A percentile compares a stretch with the other conserved stretches of the same genome.
phyloP scores from a whole-genome alignment of 2,113 vertebrate genomes.

The Oncorhynchus nerka region DNA sequence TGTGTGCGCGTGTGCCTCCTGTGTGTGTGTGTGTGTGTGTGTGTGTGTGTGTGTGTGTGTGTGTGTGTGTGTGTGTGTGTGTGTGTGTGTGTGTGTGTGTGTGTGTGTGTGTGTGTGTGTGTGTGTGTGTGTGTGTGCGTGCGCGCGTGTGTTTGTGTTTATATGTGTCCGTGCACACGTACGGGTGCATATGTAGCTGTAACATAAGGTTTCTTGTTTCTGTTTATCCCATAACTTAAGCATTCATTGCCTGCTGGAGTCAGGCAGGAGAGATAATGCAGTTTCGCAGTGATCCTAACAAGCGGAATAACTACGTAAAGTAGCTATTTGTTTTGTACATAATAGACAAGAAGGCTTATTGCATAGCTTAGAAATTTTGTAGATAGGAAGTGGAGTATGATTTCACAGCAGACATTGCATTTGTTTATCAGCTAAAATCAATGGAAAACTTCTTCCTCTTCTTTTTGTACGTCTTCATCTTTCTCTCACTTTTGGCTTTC shows the following conservation, averaged over 20 bases:
- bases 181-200: not conserved
- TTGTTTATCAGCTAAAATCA: too few species aligned
- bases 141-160: not conserved
- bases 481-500: too few species aligned
- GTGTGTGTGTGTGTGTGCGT: not conserved
- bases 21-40: not conserved
- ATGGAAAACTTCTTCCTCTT: too few species aligned
- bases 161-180: not conserved
- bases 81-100: not conserved
- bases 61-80: constrained; percentile 1
- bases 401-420: not conserved
- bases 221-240: constrained; percentile 44
- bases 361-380: constrained; percentile 22
- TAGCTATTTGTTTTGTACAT: constrained; percentile 42
- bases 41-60: not conserved
- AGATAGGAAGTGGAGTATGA: constrained; percentile 19
- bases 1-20: not conserved
- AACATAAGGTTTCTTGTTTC: constrained; percentile 39
- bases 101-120: not conserved
- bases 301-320: constrained; percentile 29
- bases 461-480: too few species aligned
- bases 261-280: constrained; percentile 29
- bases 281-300: constrained; percentile 35
- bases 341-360: constrained; percentile 31
- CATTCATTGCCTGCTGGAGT: constrained; percentile 37